Percentiles rank a stretch among this genome's conserved stretches.
Conservation (phyloP, 2,113 vertebrate genomes). For the Deroptyus accipitrinus region DNA sequence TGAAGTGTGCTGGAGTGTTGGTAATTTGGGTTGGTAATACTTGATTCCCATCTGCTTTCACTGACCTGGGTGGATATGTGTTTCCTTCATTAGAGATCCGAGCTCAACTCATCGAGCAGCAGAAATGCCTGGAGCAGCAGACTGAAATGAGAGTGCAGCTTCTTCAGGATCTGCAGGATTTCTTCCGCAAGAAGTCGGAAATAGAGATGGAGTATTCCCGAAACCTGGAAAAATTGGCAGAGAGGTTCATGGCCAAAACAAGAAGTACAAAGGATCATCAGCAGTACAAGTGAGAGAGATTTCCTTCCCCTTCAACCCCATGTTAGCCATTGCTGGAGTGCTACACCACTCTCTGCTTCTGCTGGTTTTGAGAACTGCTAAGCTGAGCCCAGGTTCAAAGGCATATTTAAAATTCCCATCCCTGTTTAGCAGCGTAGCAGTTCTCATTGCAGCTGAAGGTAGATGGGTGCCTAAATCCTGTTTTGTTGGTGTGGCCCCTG, state of each 20-base stretch:
- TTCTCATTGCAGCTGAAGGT: background rate
- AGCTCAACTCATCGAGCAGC: slow-evolving; percentile 94
- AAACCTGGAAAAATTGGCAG: slow-evolving; percentile 95
- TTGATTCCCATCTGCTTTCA: background rate
- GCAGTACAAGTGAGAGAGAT: slow-evolving; percentile 90
- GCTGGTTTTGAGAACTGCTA: background rate
- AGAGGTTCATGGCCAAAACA: slow-evolving; percentile 99
- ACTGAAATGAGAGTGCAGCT: slow-evolving; percentile 97
- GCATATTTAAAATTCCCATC: background rate
- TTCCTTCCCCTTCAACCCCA: accelerated
- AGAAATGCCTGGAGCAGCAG: slow-evolving; percentile 98
- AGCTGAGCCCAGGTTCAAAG: background rate
- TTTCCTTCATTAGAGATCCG: slow-evolving; percentile 86
- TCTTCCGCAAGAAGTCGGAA: slow-evolving; percentile 98
- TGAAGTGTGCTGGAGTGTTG: background rate
- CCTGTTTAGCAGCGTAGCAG: accelerated
- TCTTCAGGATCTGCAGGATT: slow-evolving; percentile 97
- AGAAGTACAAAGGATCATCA: slow-evolving; percentile 98
- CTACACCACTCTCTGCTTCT: background rate
- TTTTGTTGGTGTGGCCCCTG: background rate
- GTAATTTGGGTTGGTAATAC: background rate
- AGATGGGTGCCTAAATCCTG: background rate
- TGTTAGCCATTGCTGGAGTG: background rate
- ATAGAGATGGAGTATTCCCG: slow-evolving; percentile 98
- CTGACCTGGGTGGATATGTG: background rate